A percentile compares a stretch with the other conserved stretches of the same genome.
Conservation (phyloP, 2,888 invertebrate species). For the Phortica okadai region DNA sequence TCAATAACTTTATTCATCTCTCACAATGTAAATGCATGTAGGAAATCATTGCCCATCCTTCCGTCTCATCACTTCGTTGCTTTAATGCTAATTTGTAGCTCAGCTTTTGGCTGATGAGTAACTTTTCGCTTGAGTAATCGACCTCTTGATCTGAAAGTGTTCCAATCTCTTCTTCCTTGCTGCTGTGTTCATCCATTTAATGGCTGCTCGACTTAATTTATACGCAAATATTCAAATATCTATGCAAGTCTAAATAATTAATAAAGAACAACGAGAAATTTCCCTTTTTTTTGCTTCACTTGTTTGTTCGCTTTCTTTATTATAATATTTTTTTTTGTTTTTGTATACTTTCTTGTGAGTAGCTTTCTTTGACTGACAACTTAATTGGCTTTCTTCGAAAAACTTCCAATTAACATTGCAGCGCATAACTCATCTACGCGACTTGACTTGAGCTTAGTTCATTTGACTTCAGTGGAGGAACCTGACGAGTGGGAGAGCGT, state of each 20-base stretch:
- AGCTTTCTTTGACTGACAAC: conserved; percentile 66
- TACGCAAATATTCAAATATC: not conserved
- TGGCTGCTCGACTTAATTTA: conserved; percentile 42
- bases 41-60: too few species aligned
- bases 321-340: not conserved
- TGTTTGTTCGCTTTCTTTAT: not conserved
- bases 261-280: conserved; percentile 2
- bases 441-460: not conserved
- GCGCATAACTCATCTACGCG: conserved; percentile 32
- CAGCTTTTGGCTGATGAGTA: not conserved
- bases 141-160: not conserved
- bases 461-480: not conserved
- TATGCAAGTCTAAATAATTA: conserved; percentile 21
- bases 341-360: not conserved
- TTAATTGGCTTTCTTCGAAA: conserved; percentile 71
- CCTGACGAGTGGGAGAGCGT: not conserved
- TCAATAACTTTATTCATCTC: too few species aligned
- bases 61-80: too few species aligned
- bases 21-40: too few species aligned
- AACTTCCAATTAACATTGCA: conserved; percentile 64
- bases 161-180: not conserved
- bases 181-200: not conserved
- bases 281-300: not conserved
- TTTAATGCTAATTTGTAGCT: too few species aligned
- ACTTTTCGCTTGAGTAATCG: not conserved